Evolutionary conservation across 2,797 vertebrate species (phyloP).

Genomic region (Gymnopithys bicolor): DNA sequence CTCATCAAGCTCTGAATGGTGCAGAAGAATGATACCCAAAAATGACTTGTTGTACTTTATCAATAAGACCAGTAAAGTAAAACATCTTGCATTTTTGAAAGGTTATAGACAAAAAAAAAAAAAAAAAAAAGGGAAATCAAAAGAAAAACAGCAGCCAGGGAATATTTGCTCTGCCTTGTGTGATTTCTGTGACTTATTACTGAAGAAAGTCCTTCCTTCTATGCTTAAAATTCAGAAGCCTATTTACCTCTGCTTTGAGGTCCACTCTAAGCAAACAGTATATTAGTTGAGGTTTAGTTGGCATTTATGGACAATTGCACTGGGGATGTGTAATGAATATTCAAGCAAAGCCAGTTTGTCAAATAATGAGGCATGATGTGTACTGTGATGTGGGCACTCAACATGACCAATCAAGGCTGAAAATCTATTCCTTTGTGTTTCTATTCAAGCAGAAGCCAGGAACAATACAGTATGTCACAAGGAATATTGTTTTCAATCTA

Average conservation of each 20-base stretch:
- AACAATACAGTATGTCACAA: neutral
- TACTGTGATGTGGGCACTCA: neutral
- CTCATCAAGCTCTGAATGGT: neutral
- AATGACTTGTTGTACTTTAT: neutral
- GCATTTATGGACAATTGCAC: neutral
- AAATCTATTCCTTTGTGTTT: neutral
- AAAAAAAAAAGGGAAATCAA: neutral
- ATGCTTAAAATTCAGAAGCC: neutral
- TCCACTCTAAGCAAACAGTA: neutral
- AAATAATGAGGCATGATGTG: constrained; percentile 2
- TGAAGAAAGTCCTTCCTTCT: neutral
- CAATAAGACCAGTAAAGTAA: neutral
- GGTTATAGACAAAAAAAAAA: neutral
- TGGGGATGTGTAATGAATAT: neutral
- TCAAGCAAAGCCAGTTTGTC: neutral
- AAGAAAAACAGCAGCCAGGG: neutral
- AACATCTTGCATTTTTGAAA: neutral
- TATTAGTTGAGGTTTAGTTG: constrained; percentile 19
- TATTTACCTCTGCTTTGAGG: neutral
- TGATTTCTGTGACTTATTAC: neutral
- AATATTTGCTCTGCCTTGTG: neutral
- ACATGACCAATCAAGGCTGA: neutral
- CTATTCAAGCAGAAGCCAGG: neutral
- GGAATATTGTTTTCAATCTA: neutral
- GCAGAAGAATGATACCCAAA: neutral